Conservation (phyloP, 2,113 vertebrate genomes). For the Siniperca knerii region DNA sequence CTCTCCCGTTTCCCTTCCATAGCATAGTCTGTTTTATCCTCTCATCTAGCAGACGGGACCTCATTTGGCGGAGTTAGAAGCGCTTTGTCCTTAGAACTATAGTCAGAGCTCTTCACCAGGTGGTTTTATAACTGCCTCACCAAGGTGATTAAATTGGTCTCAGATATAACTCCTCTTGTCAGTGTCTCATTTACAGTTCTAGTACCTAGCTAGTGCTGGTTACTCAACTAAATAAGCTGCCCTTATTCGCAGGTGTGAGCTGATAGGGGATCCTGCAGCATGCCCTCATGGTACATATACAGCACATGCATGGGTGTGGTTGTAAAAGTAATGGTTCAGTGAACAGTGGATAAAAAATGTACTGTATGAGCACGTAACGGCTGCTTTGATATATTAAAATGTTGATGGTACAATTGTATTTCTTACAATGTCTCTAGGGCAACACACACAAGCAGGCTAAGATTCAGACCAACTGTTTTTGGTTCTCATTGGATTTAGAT, state of each 20-base stretch:
- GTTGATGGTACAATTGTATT: slow-evolving; percentile 28
- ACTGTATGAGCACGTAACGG: slow-evolving; percentile 18
- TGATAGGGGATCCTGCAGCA: slow-evolving; percentile 17
- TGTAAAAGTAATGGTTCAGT: slow-evolving; percentile 34
- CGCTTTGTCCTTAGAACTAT: slow-evolving; percentile 19
- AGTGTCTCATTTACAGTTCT: slow-evolving; percentile 50
- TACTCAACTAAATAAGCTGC: slow-evolving; percentile 48
- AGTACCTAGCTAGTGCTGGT: slow-evolving; percentile 31
- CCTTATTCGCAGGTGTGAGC: slow-evolving; percentile 11
- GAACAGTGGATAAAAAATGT: slow-evolving; percentile 31
- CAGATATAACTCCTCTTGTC: slow-evolving; percentile 48
- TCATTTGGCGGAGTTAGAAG: slow-evolving; percentile 54
- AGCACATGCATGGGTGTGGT: slow-evolving; percentile 22
- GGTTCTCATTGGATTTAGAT: slow-evolving; percentile 39
- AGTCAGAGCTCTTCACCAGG: slow-evolving; percentile 28
- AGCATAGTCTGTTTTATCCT: slow-evolving; percentile 46
- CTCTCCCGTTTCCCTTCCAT: slow-evolving; percentile 22
- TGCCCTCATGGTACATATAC: slow-evolving; percentile 49
- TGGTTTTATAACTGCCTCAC: slow-evolving; percentile 55
- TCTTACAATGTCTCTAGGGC: slow-evolving; percentile 28
- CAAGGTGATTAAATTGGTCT: slow-evolving; percentile 60
- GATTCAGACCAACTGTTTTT: slow-evolving; percentile 44
- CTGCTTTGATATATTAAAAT: slow-evolving; percentile 53
- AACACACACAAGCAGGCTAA: slow-evolving; percentile 13
- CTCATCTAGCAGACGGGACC: slow-evolving; percentile 38